phyloP scores from a whole-genome alignment of 2,888 invertebrate species.

The Archaeoteleia sp. region DNA sequence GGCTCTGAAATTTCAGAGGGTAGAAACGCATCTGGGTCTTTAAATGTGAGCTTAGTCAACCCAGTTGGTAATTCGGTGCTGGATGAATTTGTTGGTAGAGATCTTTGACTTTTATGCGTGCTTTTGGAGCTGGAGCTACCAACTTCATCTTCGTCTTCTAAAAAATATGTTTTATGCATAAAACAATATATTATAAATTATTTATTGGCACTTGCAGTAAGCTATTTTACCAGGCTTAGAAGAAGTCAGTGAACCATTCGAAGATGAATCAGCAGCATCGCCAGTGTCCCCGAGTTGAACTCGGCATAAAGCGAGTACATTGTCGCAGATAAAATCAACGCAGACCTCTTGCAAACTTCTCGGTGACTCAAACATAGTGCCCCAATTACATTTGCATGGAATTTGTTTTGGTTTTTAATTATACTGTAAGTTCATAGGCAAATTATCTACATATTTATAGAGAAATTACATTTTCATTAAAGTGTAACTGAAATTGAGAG shows the following conservation, averaged over 20 bases:
- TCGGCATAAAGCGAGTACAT: slow-evolving; percentile 77
- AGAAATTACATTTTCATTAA: slow-evolving; percentile 11
- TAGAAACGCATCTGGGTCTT: slow-evolving; percentile 77
- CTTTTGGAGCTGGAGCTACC: slow-evolving; percentile 37
- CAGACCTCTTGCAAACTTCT: slow-evolving; percentile 80
- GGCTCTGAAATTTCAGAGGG: slow-evolving; percentile 79
- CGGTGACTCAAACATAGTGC: slow-evolving; percentile 80
- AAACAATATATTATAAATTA: slow-evolving; percentile 1
- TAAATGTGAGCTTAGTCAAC: slow-evolving; percentile 73
- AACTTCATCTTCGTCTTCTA: slow-evolving; percentile 44
- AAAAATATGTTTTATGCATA: background rate
- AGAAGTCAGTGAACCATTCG: slow-evolving; percentile 36
- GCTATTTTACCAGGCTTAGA: slow-evolving; percentile 51
- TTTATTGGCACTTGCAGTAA: slow-evolving; percentile 1
- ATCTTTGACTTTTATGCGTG: slow-evolving; percentile 48
- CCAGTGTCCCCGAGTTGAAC: slow-evolving; percentile 68
- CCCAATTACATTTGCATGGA: slow-evolving; percentile 18
- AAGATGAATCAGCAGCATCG: slow-evolving; percentile 32
- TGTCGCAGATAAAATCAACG: slow-evolving; percentile 80
- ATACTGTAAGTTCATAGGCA: too few relatives aligned
- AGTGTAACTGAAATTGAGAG: too few relatives aligned
- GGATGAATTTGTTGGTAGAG: slow-evolving; percentile 50
- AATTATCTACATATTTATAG: too few relatives aligned
- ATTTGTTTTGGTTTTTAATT: slow-evolving; percentile 1
- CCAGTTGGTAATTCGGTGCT: slow-evolving; percentile 56